phyloP scores from a whole-genome alignment of 2,113 vertebrate genomes.

The Ancistrus triradiatus region DNA sequence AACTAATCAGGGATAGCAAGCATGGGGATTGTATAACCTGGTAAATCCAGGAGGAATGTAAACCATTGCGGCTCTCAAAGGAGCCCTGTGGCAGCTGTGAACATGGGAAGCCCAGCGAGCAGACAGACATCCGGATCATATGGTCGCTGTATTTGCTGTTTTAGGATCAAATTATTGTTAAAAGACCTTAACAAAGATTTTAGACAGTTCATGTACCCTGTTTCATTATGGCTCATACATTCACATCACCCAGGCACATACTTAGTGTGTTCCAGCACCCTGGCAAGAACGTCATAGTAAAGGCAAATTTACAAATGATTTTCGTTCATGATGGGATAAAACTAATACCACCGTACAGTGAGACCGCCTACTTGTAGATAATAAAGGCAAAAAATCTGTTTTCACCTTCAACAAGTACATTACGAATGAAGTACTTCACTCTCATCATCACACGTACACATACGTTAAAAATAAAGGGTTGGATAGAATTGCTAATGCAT shows the following conservation, averaged over 20 bases:
- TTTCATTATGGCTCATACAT: constrained; percentile 59
- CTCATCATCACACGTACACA: too few relatives aligned
- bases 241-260: constrained; percentile 7
- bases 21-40: constrained; percentile 67
- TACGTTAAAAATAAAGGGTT: too few relatives aligned
- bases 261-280: not conserved
- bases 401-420: too few relatives aligned
- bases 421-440: too few relatives aligned
- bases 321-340: not conserved
- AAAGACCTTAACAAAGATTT: constrained; percentile 69
- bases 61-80: constrained; percentile 55
- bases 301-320: not conserved
- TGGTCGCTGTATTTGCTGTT: constrained; percentile 63
- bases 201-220: constrained; percentile 65
- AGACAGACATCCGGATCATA: constrained; percentile 43
- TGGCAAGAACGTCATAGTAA: not conserved
- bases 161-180: constrained; percentile 73
- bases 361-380: too few relatives aligned
- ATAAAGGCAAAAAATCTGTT: too few relatives aligned
- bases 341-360: too few relatives aligned
- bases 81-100: constrained; percentile 66
- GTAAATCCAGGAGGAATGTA: constrained; percentile 71
- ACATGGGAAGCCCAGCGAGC: constrained; percentile 43
- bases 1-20: constrained; percentile 58
- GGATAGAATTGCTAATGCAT: too few relatives aligned